Evolutionary conservation across 2,113 vertebrate genomes (phyloP).

Genomic region (Capreolus pygargus): DNA sequence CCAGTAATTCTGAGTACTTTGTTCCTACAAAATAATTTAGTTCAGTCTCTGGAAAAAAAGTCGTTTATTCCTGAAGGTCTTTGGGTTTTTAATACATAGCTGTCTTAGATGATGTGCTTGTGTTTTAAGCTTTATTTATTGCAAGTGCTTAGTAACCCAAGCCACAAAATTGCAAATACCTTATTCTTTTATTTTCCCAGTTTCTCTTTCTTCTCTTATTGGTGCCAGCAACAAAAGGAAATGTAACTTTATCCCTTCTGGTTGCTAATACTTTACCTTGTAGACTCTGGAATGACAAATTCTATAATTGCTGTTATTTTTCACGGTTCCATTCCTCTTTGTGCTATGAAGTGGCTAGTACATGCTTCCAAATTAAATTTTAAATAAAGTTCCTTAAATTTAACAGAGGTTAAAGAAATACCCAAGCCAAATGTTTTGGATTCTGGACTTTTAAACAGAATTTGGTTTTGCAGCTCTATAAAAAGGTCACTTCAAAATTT

Average conservation of each 20-base stretch:
- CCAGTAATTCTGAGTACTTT: conserved; percentile 22
- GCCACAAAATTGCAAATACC: conserved; percentile 67
- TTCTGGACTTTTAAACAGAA: background rate
- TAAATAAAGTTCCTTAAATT: conserved; percentile 49
- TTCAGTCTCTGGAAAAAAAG: conserved; percentile 35
- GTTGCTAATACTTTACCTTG: conserved; percentile 50
- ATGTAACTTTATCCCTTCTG: conserved; percentile 49
- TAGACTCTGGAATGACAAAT: conserved; percentile 27
- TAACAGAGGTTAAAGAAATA: conserved; percentile 41
- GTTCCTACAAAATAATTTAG: conserved; percentile 30
- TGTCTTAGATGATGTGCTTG: conserved; percentile 27
- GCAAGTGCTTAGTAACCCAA: conserved; percentile 70
- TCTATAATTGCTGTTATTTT: conserved; percentile 30
- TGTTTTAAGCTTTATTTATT: conserved; percentile 70
- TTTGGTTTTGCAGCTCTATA: conserved; percentile 34
- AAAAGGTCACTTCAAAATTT: conserved; percentile 8
- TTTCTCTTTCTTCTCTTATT: conserved; percentile 37
- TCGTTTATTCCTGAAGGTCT: conserved; percentile 35
- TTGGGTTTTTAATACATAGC: conserved; percentile 50
- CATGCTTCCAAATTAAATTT: conserved; percentile 47
- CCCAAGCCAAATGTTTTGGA: background rate
- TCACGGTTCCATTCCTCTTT: background rate
- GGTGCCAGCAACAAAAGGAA: conserved; percentile 63
- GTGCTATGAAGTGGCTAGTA: background rate
- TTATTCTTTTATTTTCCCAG: conserved; percentile 61